phyloP scores from a whole-genome alignment of 2,113 vertebrate species.

The Prietella phreatophila region DNA sequence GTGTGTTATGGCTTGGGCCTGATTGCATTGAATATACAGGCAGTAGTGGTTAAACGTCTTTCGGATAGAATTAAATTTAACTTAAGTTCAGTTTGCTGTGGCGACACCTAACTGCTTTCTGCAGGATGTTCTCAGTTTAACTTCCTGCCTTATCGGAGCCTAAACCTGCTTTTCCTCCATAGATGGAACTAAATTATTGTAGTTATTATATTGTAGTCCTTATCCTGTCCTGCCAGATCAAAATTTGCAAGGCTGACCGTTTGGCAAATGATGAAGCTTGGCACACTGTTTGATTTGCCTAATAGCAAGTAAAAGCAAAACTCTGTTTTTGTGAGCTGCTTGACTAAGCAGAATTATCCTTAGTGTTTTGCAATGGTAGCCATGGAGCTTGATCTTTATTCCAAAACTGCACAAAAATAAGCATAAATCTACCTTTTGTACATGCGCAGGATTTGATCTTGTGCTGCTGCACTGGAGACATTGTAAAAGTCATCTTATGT shows the following conservation, averaged over 20 bases:
- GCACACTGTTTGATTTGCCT: background rate
- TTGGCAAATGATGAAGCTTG: background rate
- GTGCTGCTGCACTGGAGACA: background rate
- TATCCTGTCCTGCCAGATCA: background rate
- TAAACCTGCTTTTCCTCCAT: background rate
- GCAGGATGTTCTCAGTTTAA: background rate
- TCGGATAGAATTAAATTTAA: background rate
- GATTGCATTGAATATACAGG: slow-evolving; percentile 34
- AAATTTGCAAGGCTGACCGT: background rate
- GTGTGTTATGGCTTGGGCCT: slow-evolving; percentile 45
- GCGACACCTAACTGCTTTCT: background rate
- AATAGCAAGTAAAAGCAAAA: background rate
- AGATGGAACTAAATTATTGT: background rate
- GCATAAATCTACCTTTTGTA: background rate
- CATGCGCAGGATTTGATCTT: background rate
- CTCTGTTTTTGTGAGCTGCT: background rate
- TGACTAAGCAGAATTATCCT: background rate
- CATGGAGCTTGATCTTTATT: background rate
- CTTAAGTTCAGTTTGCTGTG: background rate
- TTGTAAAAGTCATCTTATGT: background rate
- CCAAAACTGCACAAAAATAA: background rate
- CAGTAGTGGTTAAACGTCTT: background rate
- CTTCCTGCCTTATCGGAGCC: background rate
- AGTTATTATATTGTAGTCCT: background rate
- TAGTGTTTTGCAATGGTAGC: background rate